Evolutionary conservation across 2,797 vertebrate species (phyloP), one percentile per base, ranked within the genome.

Genomic region (Amazonetta brasiliensis): DNA sequence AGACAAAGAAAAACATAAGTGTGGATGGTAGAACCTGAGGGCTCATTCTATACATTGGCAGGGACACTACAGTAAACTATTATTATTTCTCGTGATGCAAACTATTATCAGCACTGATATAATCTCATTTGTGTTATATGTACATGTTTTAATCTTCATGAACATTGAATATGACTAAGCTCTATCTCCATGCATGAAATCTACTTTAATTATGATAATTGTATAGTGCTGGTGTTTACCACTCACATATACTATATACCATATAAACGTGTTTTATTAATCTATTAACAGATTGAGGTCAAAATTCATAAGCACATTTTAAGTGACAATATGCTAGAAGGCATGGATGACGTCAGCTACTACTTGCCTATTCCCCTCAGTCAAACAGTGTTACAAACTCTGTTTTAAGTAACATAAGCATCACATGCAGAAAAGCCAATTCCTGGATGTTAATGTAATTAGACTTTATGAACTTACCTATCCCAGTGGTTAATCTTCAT

Each of bases 401-500:
- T 60, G 9, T 11, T 14, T 11, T 4, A 56, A 88, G 26, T 4
- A 39, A 66, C 77, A 78, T 17, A 12, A 6, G 28, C 3, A 2
- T 0, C 12, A 83, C 6, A 43, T 4, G 30, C 46, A 86, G 39
- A 82, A 77, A 14, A 91, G 18, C 26, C 31, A 67, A 2, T 28
- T 50, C 43, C 35, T 78, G 52, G 18, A 69, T 41, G 64, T 90
- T 59, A 90, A 80, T 46, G 43, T 31, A 55, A 87, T 72, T 18
- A 59, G 33, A 67, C 26, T 73, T 82, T 4, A 33, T 44, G 35
- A 87, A 96, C 98, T 96, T 97, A 99, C 99, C 98, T 64, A 30
- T 99, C 99, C 99, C 99, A 99, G 94, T 99, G 99, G 96, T 98
- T 99, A 93, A 99, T 98, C 97, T 99, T 99, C 98, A 98, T 98